These are phyloP conservation scores for Dione vanillae DNA, from an alignment of 2,888 invertebrate genomes.

Conservation along the genomic window DNA sequence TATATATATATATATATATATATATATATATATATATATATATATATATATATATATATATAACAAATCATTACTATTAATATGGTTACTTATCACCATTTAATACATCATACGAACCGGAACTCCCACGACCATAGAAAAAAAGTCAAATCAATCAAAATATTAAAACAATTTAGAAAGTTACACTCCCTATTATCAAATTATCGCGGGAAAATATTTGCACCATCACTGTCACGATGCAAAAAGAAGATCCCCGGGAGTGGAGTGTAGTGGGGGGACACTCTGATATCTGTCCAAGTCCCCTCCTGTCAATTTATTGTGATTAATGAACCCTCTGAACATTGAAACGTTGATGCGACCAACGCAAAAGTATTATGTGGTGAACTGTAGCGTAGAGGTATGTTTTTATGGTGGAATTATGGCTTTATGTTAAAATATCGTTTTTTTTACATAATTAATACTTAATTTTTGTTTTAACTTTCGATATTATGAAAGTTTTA, in stretches of 20 bases:
- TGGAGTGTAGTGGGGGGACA: slow-evolving; percentile 51
- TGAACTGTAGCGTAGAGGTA: slow-evolving; percentile 58
- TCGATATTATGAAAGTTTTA: no score
- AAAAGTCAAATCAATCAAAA: slow-evolving; percentile 25
- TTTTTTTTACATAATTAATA: no score
- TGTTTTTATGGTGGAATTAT: background rate
- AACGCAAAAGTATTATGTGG: slow-evolving; percentile 77
- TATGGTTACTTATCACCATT: no score
- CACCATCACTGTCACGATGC: slow-evolving; percentile 49
- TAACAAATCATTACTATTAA: no score
- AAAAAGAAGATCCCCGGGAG: slow-evolving; percentile 54
- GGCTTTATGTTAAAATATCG: no score
- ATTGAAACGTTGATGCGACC: slow-evolving; percentile 82
- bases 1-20: no score
- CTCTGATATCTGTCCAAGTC: slow-evolving; percentile 60
- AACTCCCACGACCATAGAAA: background rate
- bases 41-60: no score
- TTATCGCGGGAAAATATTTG: slow-evolving; percentile 57
- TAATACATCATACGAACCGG: background rate
- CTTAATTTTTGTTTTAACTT: no score
- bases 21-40: no score
- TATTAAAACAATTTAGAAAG: slow-evolving; percentile 38
- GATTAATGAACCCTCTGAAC: slow-evolving; percentile 81
- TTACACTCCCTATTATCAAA: slow-evolving; percentile 49
- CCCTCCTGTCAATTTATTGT: slow-evolving; percentile 80